Evolutionary conservation across 2,888 invertebrate genomes (phyloP), one percentile per base, ranked within the genome.

Genomic region (Auanema sp.): DNA sequence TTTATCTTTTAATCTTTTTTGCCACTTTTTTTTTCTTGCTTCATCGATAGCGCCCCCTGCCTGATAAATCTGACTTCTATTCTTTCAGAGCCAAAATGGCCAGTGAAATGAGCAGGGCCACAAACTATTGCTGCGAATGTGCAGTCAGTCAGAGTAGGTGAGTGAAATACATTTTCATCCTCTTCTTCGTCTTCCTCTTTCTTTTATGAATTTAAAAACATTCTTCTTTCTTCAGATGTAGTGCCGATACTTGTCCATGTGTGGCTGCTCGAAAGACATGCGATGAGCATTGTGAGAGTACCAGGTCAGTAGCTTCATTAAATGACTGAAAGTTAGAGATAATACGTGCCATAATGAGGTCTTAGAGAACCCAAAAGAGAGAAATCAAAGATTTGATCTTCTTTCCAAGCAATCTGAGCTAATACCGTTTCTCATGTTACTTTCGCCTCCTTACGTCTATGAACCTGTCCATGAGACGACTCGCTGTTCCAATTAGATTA

Each of bases 281-380:
- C 73, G 83, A 83, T 58, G 83, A 83, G 58, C 83, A 83, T 59
- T 83, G 83, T 69, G 83, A 83, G 63, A 75, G 75, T 47, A 80
- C 80, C 44, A 75, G 81, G 78, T 83, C 58, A 21, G 67, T 6
- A 55, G n/a, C 55, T 40, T 55, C 25, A 40, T 55, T 40, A 16
- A n/a, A 40, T n/a, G 16, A 47, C 3, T 18, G 21, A 10, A 47
- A 47, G 47, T 18, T 47, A 16, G 21, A 47, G 21, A 47, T 47
- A 21, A 18, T 47, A 47, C 10, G 6, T 52, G 33, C 33, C 33
- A 5, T 8, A 16, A 21, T 47, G 47, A 47, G 23, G 8, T 3
- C 8, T 21, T 8, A 47, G 47, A 47, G 23, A 47, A 23, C 4
- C 18, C 6, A 47, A 47, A 8, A 3, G 3, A 23, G 23, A 3